Evolutionary conservation across 37 sponge, comb jelly and placozoan genomes (phyloP).

Genomic region (Amphimedon queenslandica): DNA sequence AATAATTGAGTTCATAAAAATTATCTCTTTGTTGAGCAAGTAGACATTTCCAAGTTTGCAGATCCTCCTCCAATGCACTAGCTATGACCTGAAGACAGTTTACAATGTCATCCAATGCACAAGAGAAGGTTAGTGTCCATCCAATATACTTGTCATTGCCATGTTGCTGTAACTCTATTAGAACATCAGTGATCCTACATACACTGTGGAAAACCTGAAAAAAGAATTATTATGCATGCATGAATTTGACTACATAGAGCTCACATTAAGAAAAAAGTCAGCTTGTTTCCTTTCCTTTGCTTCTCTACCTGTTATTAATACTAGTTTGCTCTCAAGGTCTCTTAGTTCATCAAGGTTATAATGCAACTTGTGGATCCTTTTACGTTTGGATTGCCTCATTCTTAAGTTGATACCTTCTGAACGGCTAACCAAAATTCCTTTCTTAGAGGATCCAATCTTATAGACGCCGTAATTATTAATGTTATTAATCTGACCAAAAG

Average conservation of each 20-base stretch:
- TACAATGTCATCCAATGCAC: slow-evolving; percentile 2
- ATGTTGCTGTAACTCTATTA: too few relatives aligned
- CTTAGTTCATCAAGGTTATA: slow-evolving; percentile 54
- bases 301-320: slow-evolving; percentile 23
- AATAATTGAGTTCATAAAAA: too few relatives aligned
- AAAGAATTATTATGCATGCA: slow-evolving; percentile 4
- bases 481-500: too few relatives aligned
- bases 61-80: slow-evolving; percentile 22
- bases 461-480: too few relatives aligned
- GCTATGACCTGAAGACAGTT: slow-evolving; percentile 11
- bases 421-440: background rate
- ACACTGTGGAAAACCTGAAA: too few relatives aligned
- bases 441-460: background rate
- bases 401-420: slow-evolving; percentile 8
- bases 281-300: slow-evolving; percentile 18
- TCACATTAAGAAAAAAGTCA: too few relatives aligned
- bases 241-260: too few relatives aligned
- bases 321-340: too few relatives aligned
- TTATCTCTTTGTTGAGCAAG: too few relatives aligned
- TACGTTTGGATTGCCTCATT: background rate
- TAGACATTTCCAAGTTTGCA: too few relatives aligned
- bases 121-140: slow-evolving; percentile 26
- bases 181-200: too few relatives aligned
- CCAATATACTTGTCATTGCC: slow-evolving; percentile 34
- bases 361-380: slow-evolving; percentile 9